Conservation (phyloP, 2,113 vertebrate genomes). For the Cavia aperea region DNA sequence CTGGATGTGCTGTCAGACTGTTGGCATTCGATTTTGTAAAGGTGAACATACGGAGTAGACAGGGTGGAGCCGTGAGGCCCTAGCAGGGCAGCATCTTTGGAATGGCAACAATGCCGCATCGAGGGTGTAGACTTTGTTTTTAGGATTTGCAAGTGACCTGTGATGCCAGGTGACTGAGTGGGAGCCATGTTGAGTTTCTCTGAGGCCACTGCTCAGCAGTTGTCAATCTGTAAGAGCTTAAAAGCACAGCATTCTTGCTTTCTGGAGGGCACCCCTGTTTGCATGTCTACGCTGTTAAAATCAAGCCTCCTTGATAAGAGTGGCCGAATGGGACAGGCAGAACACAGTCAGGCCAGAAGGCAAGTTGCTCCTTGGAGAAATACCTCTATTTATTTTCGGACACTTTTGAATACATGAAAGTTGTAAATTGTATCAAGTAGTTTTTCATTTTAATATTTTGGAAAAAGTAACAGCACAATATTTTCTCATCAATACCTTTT, state of each 20-base stretch:
- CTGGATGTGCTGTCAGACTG: neutral
- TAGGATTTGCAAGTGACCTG: slow-evolving; percentile 2
- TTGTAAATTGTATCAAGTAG: neutral
- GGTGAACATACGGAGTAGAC: neutral
- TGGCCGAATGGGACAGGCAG: neutral
- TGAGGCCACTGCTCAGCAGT: neutral
- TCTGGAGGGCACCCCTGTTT: slow-evolving; percentile 28
- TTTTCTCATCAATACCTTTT: neutral
- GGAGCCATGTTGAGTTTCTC: neutral
- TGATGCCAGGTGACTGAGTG: neutral
- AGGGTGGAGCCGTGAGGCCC: neutral
- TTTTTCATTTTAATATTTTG: slow-evolving; percentile 18
- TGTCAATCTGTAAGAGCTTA: neutral
- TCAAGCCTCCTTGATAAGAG: neutral
- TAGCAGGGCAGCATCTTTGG: neutral
- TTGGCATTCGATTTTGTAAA: neutral
- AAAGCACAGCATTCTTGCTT: neutral
- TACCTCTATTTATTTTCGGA: neutral
- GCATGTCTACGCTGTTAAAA: neutral
- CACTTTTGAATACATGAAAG: neutral
- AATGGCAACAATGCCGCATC: neutral
- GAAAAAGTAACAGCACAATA: neutral
- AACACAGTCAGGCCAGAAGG: neutral
- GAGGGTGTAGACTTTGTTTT: neutral
- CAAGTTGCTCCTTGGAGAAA: neutral